phyloP scores from a whole-genome alignment of 2,797 vertebrate species.

The Apodemus agrarius region DNA sequence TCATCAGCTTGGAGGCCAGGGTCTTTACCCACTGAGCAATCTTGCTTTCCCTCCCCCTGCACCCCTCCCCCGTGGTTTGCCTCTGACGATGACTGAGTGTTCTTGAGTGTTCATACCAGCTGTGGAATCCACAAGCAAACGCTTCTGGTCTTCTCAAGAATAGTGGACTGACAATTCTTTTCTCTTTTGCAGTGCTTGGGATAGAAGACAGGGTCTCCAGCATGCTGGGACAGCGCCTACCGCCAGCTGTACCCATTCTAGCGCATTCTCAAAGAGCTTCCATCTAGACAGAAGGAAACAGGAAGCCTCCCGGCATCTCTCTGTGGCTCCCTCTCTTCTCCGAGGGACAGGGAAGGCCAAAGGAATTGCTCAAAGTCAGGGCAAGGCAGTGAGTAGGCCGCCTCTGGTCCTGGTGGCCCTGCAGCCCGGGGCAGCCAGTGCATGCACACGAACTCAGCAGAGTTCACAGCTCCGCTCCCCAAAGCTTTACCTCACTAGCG shows the following conservation, averaged over 20 bases:
- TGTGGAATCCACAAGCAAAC: fast-evolving
- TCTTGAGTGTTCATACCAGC: fast-evolving
- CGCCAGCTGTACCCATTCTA: background rate
- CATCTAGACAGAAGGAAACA: background rate
- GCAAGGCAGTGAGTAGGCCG: no score
- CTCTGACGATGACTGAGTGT: background rate
- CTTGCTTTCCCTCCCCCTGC: no score
- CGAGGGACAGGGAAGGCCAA: background rate
- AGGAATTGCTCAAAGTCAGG: background rate
- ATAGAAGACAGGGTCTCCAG: background rate
- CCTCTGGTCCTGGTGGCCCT: background rate
- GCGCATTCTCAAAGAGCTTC: background rate
- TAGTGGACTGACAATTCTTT: background rate
- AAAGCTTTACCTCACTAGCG: background rate
- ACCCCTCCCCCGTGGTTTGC: background rate
- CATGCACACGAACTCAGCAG: no score
- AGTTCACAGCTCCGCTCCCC: background rate
- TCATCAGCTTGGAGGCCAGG: background rate
- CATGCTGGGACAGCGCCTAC: background rate
- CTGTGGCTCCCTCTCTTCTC: background rate
- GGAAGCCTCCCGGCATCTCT: background rate
- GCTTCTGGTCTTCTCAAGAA: background rate
- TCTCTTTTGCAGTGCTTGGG: background rate
- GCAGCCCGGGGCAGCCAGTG: background rate
- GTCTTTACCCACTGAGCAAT: background rate